Evolutionary conservation across 1,140 invertebrate species (phyloP).

Genomic region (Drosophila cardini): DNA sequence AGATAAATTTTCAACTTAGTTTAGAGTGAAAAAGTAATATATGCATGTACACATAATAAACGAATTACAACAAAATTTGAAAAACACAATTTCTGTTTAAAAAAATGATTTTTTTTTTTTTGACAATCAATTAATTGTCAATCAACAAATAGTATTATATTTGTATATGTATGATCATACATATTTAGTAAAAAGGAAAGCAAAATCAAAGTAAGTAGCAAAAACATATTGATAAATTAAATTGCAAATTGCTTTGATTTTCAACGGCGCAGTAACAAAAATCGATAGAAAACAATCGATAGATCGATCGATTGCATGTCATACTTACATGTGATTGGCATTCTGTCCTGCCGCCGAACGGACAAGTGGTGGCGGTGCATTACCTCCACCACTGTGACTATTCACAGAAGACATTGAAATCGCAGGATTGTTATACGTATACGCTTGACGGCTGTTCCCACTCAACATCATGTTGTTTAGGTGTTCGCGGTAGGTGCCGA

Average conservation of each 20-base stretch:
- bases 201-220: constrained; percentile 54
- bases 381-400: constrained; percentile 70
- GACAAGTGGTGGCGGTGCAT: constrained; percentile 78
- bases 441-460: constrained; percentile 71
- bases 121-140: constrained; percentile 20
- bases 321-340: constrained; percentile 79
- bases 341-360: constrained; percentile 80
- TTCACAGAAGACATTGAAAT: constrained; percentile 83
- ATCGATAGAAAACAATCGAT: constrained; percentile 42
- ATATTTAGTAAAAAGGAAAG: constrained; percentile 30
- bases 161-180: constrained; percentile 12
- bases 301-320: constrained; percentile 29
- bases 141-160: constrained; percentile 16
- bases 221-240: constrained; percentile 54
- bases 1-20: constrained; percentile 48
- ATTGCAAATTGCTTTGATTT: constrained; percentile 46
- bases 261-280: constrained; percentile 36
- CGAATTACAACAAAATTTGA: constrained; percentile 84
- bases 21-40: constrained; percentile 63
- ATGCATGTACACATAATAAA: constrained; percentile 69
- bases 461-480: constrained; percentile 79
- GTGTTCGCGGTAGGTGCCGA: constrained; percentile 72
- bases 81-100: constrained; percentile 80
- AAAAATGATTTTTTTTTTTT: constrained; percentile 36
- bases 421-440: constrained; percentile 79